Conservation (phyloP, 2,797 vertebrate species). For the Syndactyla subalaris region DNA sequence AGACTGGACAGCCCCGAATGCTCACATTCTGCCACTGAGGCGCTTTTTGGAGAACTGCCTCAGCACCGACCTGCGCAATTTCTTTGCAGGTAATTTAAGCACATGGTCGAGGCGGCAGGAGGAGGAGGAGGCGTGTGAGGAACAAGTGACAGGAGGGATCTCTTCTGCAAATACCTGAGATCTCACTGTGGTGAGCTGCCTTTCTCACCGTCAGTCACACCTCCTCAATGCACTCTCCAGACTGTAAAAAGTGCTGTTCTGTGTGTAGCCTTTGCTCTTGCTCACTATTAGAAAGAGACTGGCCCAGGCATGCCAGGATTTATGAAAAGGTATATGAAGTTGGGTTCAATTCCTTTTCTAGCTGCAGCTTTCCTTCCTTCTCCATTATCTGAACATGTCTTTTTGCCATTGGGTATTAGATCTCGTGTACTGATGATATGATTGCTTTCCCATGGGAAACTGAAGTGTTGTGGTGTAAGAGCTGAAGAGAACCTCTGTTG, state of each 20-base stretch:
- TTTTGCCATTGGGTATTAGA: not conserved
- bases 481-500: not conserved
- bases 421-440: not conserved
- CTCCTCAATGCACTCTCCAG: not conserved
- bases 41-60: slow-evolving; percentile 94
- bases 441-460: not conserved
- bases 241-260: not conserved
- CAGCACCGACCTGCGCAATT: slow-evolving; percentile 87
- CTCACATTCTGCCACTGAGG: slow-evolving; percentile 91
- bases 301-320: not conserved
- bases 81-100: slow-evolving; percentile 87
- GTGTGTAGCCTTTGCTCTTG: not conserved
- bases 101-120: not conserved
- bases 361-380: not conserved
- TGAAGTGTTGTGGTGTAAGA: not conserved
- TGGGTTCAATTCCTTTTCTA: not conserved
- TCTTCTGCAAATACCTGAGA: not conserved
- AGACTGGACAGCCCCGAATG: slow-evolving; percentile 90
- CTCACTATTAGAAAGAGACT: not conserved
- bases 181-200: not conserved
- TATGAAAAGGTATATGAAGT: not conserved
- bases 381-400: not conserved
- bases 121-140: not conserved
- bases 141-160: not conserved
- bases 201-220: not conserved